Evolutionary conservation across 2,113 vertebrate species (phyloP), one percentile per base, ranked within the genome.

Genomic region (Chlamydotis undulata): DNA sequence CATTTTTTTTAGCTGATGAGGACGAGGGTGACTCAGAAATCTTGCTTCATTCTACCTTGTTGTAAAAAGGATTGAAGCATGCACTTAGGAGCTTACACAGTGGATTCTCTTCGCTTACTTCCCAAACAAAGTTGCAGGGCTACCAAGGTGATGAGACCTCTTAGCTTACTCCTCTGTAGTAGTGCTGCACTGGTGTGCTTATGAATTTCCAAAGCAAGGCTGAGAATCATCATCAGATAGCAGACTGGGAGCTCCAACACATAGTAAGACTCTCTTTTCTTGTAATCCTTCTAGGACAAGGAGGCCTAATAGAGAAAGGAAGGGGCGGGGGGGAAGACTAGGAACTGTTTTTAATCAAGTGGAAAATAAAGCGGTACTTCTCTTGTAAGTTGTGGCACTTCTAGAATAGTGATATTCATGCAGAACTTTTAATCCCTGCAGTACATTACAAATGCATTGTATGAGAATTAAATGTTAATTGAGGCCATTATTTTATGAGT

Each of bases 381-480:
- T 77, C 74, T 64, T 77, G 22, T 75, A 82, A 91, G 70, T 93
- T 79, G 57, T 83, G 49, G 22, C 45, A 61, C 74, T 95, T 92
- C 49, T 71, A 19, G 53, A 75, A 61, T 53, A 73, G 86, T 55
- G 73, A 96, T 78, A 59, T 47, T 82, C 69, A 76, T 79, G 89
- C 89, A 91, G 83, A 87, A 87, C 80, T 95, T 84, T 87, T 87
- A 96, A 94, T 95, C 86, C 57, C 56, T 76, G 83, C 49, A 53
- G 78, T 82, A 89, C 53, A 89, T 96, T 94, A 89, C 60, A 63
- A 87, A 94, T 91, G 80, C 69, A 57, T 91, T 93, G 83, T 93
- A 73, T 81, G 92, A 90, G 65, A 95, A 92, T 95, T 95, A 93
- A 91, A 87, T 87, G 89, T 94, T 97, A 95, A 97, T 96, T 93